Evolutionary conservation across 2,888 invertebrate genomes (phyloP).

Genomic region (Pheosia gnoma): DNA sequence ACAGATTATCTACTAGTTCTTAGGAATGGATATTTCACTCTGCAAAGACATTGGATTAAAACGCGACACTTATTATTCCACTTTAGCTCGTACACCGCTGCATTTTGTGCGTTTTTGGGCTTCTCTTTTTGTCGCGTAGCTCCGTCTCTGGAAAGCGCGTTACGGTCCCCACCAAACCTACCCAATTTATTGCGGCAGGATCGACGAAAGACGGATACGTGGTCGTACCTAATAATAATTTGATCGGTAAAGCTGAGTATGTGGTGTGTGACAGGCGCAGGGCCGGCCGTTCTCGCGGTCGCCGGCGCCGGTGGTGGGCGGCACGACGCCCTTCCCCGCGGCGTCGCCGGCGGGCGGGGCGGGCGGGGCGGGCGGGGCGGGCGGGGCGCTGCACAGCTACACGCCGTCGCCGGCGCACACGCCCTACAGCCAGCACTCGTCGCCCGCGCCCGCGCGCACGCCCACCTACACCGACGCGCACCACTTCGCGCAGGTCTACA

Average conservation of each 20-base stretch:
- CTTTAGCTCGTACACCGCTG: no score
- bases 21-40: no score
- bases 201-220: no score
- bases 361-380: slow-evolving; percentile 40
- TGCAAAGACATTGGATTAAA: no score
- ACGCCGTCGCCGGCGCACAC: slow-evolving; percentile 76
- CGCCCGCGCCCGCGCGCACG: slow-evolving; percentile 63
- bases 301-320: slow-evolving; percentile 48
- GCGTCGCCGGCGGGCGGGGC: slow-evolving; percentile 50
- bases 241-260: no score
- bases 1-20: no score
- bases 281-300: slow-evolving; percentile 65
- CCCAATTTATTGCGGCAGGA: no score
- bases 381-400: slow-evolving; percentile 55
- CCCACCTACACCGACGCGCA: slow-evolving; percentile 53
- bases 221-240: no score
- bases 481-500: slow-evolving; percentile 22
- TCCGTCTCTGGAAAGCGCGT: background rate
- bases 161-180: background rate
- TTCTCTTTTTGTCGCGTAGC: no score
- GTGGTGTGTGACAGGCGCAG: slow-evolving; percentile 28
- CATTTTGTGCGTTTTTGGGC: no score
- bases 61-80: no score
- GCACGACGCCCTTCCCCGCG: slow-evolving; percentile 69
- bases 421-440: slow-evolving; percentile 76